Evolutionary conservation across 2,888 invertebrate genomes (phyloP), one percentile per base, ranked within the genome.

Genomic region (Xestia ashworthii): DNA sequence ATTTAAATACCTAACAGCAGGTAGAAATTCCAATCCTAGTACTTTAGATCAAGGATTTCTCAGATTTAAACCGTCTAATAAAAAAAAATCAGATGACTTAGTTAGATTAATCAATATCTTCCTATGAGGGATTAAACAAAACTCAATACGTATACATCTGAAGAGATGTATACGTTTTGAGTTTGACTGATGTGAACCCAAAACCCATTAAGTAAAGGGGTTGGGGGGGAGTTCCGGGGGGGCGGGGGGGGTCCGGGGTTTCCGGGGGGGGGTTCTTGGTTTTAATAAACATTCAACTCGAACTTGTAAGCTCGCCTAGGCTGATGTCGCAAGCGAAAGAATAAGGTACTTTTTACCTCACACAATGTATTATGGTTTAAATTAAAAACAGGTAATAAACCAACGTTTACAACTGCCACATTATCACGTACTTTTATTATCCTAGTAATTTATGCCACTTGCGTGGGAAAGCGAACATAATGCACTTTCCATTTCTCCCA

Each of bases 401-500:
- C 19, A 75, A 68, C 62, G 41, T 77, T 74, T 79, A 82, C 74
- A 70, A 44, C 70, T 55, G 32, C 62, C 55, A 74, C 53, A 85
- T 75, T 78, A 83, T 77, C 85, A 81, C 71, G 72, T 65, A 82
- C 46, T 69, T 76, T 74, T 85, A 82, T 82, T 72, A 80, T 70
- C 11, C 48, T 76, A 67, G 70, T 78, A 76, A 84, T 80, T 80
- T 74, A 75, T 74, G 62, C 48, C 58, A 70, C 65, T 78, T 70
- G 72, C 74, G 86, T 86, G 84, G 74, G 84, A 84, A 80, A 75
- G 64, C 74, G 53, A 65, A 69, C 74, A 73, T 72, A 84, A 87
- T 83, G 78, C 68, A 83, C 86, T 87, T 85, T 82, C 86, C 67
- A 74, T 86, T 86, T 87, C 78, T 70, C n/a, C 60, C 19, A 75